Evolutionary conservation across 2,113 vertebrate genomes (phyloP), one percentile per base, ranked within the genome.

Genomic region (Murina feae): DNA sequence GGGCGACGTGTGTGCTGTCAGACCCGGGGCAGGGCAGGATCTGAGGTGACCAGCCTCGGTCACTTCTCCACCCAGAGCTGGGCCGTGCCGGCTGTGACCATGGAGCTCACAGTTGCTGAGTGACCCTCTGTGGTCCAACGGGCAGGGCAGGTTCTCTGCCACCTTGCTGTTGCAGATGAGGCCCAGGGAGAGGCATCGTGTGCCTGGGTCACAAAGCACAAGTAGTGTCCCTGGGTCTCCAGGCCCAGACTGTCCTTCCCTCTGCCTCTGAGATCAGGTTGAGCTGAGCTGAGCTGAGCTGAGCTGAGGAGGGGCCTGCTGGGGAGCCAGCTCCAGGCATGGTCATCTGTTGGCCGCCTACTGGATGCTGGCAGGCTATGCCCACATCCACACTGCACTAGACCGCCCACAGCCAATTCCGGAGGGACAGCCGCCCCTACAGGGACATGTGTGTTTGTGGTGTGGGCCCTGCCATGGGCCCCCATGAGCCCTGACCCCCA

Each of bases 131-230:
- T 30, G 65, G 32, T 35, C 30, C 75, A 18, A 18, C 0, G 9
- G 0, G 49, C 37, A 30, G 8, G 0, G 0, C n/a, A 18, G 83
- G 63, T 12, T 60, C 72, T 68, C 32, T 23, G 63, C 32, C 42
- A 1, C 1, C 51, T 63, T 8, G 4, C 5, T 37, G 25, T 71
- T 12, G 49, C 51, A 16, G 53, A 17, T 32, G 21, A 68, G 72
- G 49, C 72, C 60, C 63, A 5, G 23, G 60, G 0, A 39, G 35
- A 49, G 1, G 14, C 4, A 42, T 47, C 66, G 1, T 44, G n/a
- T 53, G 20, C 17, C 51, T 0, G 0, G 66, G n/a, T 14, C 65
- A n/a, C 39, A 20, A 1, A 16, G 44, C 2, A 12, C 9, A 28
- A 35, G n/a, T n/a, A 4, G 25, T 1, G 35, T 53, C 47, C 14